Percentiles rank a stretch among this genome's conserved stretches.
phyloP scores from a whole-genome alignment of 2,797 vertebrate species.

The Eurystomus glaucurus region DNA sequence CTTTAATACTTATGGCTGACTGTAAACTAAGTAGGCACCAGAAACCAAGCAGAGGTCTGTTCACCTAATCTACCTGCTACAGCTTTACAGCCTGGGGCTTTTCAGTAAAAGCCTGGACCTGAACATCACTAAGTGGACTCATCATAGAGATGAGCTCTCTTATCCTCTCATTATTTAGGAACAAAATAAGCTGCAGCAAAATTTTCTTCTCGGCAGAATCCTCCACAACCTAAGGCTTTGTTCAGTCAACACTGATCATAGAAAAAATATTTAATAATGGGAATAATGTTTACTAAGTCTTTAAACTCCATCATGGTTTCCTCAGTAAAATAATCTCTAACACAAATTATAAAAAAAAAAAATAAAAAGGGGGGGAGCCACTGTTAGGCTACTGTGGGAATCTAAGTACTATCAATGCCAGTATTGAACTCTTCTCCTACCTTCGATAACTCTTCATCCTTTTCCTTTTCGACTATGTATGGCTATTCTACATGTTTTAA shows the following conservation, averaged over 20 bases:
- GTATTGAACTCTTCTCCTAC: not conserved
- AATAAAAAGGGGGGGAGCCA: not conserved
- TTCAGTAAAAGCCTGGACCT: not conserved
- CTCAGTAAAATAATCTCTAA: not conserved
- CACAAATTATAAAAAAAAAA: not conserved
- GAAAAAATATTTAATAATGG: not conserved
- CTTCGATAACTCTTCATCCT: not conserved
- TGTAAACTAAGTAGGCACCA: not conserved
- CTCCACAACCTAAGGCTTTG: not conserved
- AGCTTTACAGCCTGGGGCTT: conserved; percentile 5
- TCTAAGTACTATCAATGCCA: not conserved
- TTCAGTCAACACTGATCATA: not conserved
- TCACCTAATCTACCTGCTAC: conserved; percentile 37
- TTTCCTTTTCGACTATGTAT: not conserved
- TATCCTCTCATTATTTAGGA: not conserved
- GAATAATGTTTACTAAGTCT: not conserved
- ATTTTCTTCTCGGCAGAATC: not conserved
- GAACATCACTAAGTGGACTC: not conserved
- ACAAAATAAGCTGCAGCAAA: conserved; percentile 1
- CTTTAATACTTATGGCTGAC: conserved; percentile 20
- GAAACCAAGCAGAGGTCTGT: not conserved
- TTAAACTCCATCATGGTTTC: not conserved
- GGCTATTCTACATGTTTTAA: not conserved
- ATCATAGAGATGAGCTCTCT: not conserved
- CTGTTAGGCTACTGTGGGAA: not conserved